Percentiles rank a stretch among this genome's conserved stretches.
Evolutionary conservation across 2,888 invertebrate species (phyloP).

Genomic region (Buathra laborator): DNA sequence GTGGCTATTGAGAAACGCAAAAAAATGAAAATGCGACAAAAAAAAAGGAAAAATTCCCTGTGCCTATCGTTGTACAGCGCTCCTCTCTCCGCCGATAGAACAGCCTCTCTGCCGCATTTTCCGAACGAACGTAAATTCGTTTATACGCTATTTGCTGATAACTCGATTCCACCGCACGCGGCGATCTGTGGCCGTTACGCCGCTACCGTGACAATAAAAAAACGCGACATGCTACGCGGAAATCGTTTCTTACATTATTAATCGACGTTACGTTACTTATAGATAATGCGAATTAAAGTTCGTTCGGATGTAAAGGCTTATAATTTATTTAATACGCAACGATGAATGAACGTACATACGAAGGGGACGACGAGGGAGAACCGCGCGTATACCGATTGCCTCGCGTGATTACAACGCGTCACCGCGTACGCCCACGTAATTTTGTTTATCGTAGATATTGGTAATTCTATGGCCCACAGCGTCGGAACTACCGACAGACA

Average conservation of each 20-base stretch:
- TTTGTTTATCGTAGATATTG: constrained; percentile 43
- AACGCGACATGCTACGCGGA: not conserved
- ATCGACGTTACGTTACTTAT: not conserved
- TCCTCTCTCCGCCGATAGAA: constrained; percentile 22
- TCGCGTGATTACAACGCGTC: constrained; percentile 16
- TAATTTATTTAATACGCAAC: constrained; percentile 25
- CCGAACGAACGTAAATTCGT: constrained; percentile 35
- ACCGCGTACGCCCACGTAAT: constrained; percentile 38
- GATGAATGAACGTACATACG: not conserved
- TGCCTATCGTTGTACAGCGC: constrained; percentile 36
- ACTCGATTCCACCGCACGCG: constrained; percentile 16
- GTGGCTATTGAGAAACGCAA: constrained; percentile 17
- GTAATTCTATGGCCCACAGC: constrained; percentile 22
- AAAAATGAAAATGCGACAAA: not conserved
- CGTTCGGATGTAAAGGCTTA: not conserved
- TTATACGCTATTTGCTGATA: constrained; percentile 43
- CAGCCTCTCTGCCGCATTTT: not conserved
- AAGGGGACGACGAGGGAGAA: not conserved
- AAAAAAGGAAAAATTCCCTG: constrained; percentile 14
- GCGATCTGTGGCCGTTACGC: not conserved
- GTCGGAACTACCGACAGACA: not conserved
- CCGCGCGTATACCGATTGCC: constrained; percentile 15
- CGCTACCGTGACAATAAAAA: constrained; percentile 8
- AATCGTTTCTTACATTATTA: constrained; percentile 17
- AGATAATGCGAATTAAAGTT: constrained; percentile 12